A percentile compares a stretch with the other conserved stretches of the same genome.
Evolutionary conservation across 2,797 vertebrate species (phyloP).

Genomic region (Phrynocephalus guinanensis): DNA sequence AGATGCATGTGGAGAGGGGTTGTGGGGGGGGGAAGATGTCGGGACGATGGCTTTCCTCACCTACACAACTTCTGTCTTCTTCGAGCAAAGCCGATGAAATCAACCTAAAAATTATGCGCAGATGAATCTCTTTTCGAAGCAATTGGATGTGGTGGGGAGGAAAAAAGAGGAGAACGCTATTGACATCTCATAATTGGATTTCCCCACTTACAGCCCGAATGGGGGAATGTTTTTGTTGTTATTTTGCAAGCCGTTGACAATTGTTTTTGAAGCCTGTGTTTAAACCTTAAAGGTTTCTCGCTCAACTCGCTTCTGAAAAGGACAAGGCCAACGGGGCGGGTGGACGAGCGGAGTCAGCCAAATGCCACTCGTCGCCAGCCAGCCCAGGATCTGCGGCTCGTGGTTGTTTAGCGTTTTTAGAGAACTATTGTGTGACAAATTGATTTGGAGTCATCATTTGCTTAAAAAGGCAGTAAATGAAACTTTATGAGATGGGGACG

Average conservation of each 20-base stretch:
- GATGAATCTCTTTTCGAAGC: constrained; percentile 56
- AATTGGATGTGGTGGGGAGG: constrained; percentile 31
- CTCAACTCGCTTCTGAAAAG: constrained; percentile 54
- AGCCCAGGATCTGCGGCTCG: constrained; percentile 61
- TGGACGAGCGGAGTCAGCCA: constrained; percentile 59
- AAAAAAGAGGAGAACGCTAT: constrained; percentile 48
- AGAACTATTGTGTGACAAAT: constrained; percentile 72
- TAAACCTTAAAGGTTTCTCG: constrained; percentile 68
- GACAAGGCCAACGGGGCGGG: constrained; percentile 27
- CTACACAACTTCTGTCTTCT: constrained; percentile 57
- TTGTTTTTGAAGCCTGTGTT: constrained; percentile 47
- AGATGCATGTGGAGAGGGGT: constrained; percentile 26
- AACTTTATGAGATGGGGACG: constrained; percentile 71
- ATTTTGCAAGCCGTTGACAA: constrained; percentile 47
- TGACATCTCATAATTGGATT: constrained; percentile 71
- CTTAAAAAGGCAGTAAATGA: constrained; percentile 78
- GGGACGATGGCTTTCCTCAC: constrained; percentile 27
- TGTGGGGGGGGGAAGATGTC: constrained; percentile 3
- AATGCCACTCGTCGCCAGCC: constrained; percentile 65
- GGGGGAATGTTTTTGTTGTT: constrained; percentile 47
- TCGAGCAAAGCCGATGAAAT: constrained; percentile 61
- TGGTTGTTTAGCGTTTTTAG: constrained; percentile 64
- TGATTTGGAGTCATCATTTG: constrained; percentile 75
- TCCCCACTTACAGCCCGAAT: constrained; percentile 59
- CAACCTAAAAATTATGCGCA: constrained; percentile 64